Percentiles rank a stretch among this genome's conserved stretches.
These are phyloP conservation scores for Papio anubis DNA, from an alignment of 2,113 vertebrate genomes.

Conservation along the genomic window DNA sequence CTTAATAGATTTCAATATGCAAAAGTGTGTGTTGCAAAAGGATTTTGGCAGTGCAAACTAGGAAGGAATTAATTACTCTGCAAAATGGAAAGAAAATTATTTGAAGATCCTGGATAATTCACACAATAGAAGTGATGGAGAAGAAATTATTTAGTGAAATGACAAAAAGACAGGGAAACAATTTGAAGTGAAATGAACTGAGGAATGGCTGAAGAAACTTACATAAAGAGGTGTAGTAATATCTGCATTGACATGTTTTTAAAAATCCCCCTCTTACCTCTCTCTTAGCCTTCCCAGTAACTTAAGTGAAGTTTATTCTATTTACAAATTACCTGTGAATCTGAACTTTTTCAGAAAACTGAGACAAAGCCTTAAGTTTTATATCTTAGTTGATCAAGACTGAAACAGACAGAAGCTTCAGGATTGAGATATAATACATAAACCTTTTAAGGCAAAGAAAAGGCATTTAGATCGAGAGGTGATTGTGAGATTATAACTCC, in stretches of 20 bases:
- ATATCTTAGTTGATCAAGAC: background rate
- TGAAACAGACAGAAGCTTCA: background rate
- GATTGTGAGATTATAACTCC: background rate
- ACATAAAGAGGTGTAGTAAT: background rate
- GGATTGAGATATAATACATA: background rate
- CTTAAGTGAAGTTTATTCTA: background rate
- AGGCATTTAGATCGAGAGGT: background rate
- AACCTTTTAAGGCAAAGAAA: background rate
- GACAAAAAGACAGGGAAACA: background rate
- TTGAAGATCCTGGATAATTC: background rate
- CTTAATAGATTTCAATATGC: background rate
- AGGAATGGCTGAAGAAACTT: background rate
- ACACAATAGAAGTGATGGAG: background rate
- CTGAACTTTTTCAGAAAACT: background rate
- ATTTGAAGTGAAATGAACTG: background rate
- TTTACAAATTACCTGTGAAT: background rate
- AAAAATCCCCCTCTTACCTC: background rate
- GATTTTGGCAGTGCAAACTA: background rate
- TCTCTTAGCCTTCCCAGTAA: rapidly evolving
- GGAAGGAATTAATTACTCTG: background rate
- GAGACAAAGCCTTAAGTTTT: background rate
- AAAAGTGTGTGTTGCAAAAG: background rate
- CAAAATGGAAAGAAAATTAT: background rate
- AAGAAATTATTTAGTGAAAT: background rate
- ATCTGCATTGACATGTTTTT: background rate